These are phyloP conservation scores for Mesorhabditis belari DNA, from an alignment of 2,888 invertebrate species.

Conservation along the genomic window DNA sequence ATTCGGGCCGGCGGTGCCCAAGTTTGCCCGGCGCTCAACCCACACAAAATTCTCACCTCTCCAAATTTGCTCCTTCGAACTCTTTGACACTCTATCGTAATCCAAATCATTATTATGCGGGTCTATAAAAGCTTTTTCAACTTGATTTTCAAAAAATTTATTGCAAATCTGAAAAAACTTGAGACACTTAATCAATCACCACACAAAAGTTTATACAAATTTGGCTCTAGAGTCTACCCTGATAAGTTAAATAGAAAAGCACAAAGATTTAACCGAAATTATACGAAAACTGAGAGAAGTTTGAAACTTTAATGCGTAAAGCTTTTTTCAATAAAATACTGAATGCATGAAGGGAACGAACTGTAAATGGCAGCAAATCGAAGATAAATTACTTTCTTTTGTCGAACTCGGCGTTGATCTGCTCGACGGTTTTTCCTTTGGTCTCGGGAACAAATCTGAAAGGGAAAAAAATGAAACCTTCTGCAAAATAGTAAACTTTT, in stretches of 20 bases:
- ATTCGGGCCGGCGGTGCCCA: conserved; percentile 11
- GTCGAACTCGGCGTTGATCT: conserved; percentile 33
- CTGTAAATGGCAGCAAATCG: neutral
- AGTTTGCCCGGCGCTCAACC: conserved; percentile 14
- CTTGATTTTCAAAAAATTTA: neutral
- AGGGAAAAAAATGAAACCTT: neutral
- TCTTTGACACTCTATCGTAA: neutral
- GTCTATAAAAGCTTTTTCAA: neutral
- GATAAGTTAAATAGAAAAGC: neutral
- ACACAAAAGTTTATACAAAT: neutral
- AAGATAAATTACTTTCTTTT: conserved; percentile 3
- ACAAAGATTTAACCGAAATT: neutral
- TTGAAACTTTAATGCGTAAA: neutral
- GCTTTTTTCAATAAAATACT: neutral
- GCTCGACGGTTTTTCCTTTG: conserved; percentile 56
- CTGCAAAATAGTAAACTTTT: neutral
- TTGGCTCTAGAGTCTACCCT: neutral
- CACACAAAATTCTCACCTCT: neutral
- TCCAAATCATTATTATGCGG: neutral
- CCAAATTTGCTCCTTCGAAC: conserved; percentile 8
- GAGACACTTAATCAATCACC: neutral
- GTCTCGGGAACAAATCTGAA: conserved; percentile 85
- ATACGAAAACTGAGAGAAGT: neutral
- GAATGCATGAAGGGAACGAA: too few relatives aligned
- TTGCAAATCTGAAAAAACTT: neutral